These are phyloP conservation scores for Agrilus cyanescens DNA, from an alignment of 2,888 invertebrate species.

Conservation along the genomic window DNA sequence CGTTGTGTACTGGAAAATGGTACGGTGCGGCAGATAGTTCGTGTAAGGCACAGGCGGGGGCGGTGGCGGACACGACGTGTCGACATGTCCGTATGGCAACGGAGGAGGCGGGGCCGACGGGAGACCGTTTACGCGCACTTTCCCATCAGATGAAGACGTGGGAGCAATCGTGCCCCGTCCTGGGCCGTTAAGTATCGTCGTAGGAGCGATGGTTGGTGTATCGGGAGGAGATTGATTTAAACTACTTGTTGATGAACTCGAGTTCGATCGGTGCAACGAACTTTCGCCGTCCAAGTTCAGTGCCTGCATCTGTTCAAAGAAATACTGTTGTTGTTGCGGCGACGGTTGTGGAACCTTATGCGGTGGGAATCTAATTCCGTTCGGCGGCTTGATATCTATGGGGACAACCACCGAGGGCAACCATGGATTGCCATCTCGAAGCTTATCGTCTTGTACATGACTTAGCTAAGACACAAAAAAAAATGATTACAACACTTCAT, in stretches of 20 bases:
- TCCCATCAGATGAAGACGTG: no score
- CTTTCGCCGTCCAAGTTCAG: slow-evolving; percentile 39
- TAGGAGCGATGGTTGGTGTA: slow-evolving; percentile 41
- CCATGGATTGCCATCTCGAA: slow-evolving; percentile 37
- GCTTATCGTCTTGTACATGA: slow-evolving; percentile 50
- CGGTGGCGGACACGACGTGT: slow-evolving; percentile 31
- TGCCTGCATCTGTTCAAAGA: slow-evolving; percentile 37
- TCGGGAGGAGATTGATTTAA: slow-evolving; percentile 45
- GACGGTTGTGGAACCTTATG: slow-evolving; percentile 7
- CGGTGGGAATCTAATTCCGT: slow-evolving; percentile 26
- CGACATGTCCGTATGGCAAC: slow-evolving; percentile 16
- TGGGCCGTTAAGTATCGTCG: slow-evolving; percentile 22
- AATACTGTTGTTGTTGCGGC: slow-evolving; percentile 23
- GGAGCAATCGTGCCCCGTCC: slow-evolving; percentile 16
- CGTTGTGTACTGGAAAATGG: slow-evolving; percentile 29
- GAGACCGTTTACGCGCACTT: no score
- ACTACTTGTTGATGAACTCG: slow-evolving; percentile 41
- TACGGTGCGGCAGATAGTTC: slow-evolving; percentile 35
- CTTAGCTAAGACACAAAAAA: slow-evolving; percentile 39
- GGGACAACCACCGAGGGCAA: slow-evolving; percentile 16
- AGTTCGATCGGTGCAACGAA: slow-evolving; percentile 40
- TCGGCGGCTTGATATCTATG: slow-evolving; percentile 21
- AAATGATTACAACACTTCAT: background rate
- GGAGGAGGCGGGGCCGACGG: slow-evolving; percentile 14
- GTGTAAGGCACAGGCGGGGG: slow-evolving; percentile 39